phyloP scores from a whole-genome alignment of 2,888 invertebrate genomes.

The Chalcis sispes region DNA sequence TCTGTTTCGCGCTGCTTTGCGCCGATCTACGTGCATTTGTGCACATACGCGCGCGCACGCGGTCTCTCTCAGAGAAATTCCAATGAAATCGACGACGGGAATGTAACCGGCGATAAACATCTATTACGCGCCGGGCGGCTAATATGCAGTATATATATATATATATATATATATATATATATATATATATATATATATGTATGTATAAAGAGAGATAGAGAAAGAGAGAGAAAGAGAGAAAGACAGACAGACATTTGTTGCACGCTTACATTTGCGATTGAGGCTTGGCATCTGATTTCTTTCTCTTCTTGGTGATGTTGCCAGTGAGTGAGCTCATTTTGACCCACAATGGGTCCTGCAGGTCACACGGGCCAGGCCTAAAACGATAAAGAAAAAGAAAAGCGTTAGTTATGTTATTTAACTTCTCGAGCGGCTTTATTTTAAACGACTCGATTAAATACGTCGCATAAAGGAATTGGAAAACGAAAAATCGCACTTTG shows the following conservation, averaged over 20 bases:
- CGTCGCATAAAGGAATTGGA: no score
- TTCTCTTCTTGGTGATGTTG: conserved; percentile 80
- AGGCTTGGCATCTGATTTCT: conserved; percentile 81
- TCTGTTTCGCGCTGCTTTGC: background rate
- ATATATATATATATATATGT: conserved; percentile 1
- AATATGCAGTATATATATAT: no score
- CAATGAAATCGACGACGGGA: conserved; percentile 15
- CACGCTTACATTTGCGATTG: conserved; percentile 81
- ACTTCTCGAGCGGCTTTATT: no score
- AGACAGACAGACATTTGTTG: conserved; percentile 14
- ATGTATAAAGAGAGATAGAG: no score
- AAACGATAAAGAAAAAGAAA: conserved; percentile 76
- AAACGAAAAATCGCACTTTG: no score
- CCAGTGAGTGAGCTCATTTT: conserved; percentile 88
- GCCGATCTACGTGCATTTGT: no score
- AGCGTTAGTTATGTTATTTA: background rate
- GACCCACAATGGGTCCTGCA: conserved; percentile 90
- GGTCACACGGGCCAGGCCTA: conserved; percentile 95
- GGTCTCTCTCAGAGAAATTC: conserved; percentile 7
- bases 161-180: no score
- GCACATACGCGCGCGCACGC: no score
- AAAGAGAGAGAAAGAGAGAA: no score
- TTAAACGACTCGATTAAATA: no score
- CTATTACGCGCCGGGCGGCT: background rate
- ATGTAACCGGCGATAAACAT: conserved; percentile 24